Evolutionary conservation across 2,888 invertebrate genomes (phyloP), one percentile per base, ranked within the genome.

Genomic region (Sympetrum striolatum): DNA sequence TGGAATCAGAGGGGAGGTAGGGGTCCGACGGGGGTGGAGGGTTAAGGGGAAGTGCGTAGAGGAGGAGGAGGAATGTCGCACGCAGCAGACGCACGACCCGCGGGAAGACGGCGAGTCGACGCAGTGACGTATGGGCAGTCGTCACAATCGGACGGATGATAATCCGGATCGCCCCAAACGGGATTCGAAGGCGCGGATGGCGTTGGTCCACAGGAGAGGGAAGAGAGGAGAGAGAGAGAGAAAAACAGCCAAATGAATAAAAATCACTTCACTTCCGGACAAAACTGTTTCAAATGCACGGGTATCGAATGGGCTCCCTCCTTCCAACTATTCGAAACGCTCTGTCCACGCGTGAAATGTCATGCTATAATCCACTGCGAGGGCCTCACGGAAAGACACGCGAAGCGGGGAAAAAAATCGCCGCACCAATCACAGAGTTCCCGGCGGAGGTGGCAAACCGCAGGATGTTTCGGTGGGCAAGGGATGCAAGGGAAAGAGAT

Each of bases 101-200:
- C 60, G 60, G 37, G 58, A 60, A 64, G 86, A 86, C 86, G 86
- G 60, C 60, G 86, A 60, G 86, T 86, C 86, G 86, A 86, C 86
- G 86, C 86, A 86, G 86, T 86, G 86, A 86, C 86, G 86, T 86
- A 60, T 58, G n/a, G 60, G 60, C 37, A 86, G 37, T 86, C 86
- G 86, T 86, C 86, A 64, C 86, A 86, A 60, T 22, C 60, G 64
- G 86, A 64, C 86, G 64, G 60, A 86, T 25, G 37, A 4, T 37
- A 60, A 64, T 86, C 86, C 86, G 60, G 86, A 60, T 53, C 8
- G 86, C 35, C 60, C 86, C n/a, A 86, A 60, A 37, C 86, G 22
- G 58, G 22, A 35, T 31, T 31, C 31, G 53, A 60, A 37, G 44
- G 35, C 25, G 31, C 14, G 25, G 31, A 15, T n/a, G 31, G 25